phyloP scores from a whole-genome alignment of 2,797 vertebrate genomes.

The Telmatherina bonti region DNA sequence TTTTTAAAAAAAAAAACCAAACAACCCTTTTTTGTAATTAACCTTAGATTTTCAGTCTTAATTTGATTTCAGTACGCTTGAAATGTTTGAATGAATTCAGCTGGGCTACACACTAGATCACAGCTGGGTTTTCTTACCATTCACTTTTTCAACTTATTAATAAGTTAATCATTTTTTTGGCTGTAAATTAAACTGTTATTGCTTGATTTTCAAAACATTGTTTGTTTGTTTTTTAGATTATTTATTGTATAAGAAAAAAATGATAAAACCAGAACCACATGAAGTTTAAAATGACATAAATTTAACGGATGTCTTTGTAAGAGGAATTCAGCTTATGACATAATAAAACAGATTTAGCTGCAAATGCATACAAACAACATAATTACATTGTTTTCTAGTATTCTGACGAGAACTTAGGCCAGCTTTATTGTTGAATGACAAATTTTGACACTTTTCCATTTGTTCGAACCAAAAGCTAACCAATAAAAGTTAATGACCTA shows the following conservation, averaged over 20 bases:
- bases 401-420: background rate
- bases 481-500: no score
- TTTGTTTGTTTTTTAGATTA: no score
- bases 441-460: background rate
- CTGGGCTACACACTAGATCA: background rate
- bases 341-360: background rate
- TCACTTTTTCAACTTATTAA: background rate
- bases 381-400: background rate
- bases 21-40: background rate
- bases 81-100: background rate
- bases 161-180: background rate
- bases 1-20: no score
- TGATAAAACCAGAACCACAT: background rate
- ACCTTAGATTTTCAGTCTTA: background rate
- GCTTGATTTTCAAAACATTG: background rate
- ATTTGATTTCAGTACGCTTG: background rate
- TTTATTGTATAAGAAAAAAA: no score
- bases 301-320: background rate
- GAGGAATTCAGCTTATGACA: background rate
- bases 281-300: background rate
- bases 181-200: background rate
- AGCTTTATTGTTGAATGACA: background rate
- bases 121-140: background rate
- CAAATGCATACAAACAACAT: background rate
- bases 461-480: no score